Conservation (phyloP, 2,888 invertebrate species). For the Cataglyphis rosenhaueri region DNA sequence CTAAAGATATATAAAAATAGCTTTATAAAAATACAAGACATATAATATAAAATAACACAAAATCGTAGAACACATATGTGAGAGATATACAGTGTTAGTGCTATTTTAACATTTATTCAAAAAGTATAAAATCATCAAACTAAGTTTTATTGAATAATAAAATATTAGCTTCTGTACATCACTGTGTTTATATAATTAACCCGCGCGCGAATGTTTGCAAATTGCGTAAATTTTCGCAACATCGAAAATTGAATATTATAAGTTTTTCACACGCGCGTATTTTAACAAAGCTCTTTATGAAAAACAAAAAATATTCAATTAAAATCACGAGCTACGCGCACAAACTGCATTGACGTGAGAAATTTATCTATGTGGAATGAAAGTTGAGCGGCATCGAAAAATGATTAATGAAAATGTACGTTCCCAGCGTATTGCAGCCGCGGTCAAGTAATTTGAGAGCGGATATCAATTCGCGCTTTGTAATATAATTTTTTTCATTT, state of each 20-base stretch:
- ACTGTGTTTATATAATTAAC: background rate
- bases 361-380: constrained; percentile 23
- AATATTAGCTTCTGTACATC: background rate
- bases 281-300: constrained; percentile 4
- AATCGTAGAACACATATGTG: background rate
- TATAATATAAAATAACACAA: background rate
- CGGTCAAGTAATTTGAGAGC: constrained; percentile 39
- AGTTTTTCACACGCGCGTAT: constrained; percentile 7
- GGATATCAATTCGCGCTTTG: constrained; percentile 43
- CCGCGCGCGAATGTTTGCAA: background rate
- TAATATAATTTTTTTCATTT: constrained; percentile 41
- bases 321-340: constrained; percentile 10
- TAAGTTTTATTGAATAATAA: constrained; percentile 5
- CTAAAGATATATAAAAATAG: background rate
- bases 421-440: constrained; percentile 28
- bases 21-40: background rate
- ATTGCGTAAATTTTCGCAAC: constrained; percentile 6
- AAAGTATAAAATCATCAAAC: background rate
- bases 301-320: constrained; percentile 23
- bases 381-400: constrained; percentile 28
- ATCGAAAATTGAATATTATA: background rate
- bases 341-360: constrained; percentile 25
- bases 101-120: constrained; percentile 17
- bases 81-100: background rate
- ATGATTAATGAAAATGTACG: constrained; percentile 50